Evolutionary conservation across 2,888 invertebrate species (phyloP).

Genomic region (Kryphioiulus occultus): DNA sequence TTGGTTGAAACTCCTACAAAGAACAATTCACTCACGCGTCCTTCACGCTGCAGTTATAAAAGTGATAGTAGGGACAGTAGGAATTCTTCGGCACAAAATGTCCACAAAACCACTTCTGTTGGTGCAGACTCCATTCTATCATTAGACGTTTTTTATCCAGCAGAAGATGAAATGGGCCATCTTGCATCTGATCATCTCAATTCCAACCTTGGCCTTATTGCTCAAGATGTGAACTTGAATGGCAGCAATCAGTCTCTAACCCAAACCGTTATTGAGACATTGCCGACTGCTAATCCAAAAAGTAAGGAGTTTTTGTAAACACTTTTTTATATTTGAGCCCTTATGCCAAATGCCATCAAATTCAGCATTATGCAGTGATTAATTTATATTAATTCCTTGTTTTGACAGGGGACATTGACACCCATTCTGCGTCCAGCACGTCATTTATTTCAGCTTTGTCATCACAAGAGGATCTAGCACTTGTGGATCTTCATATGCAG

Average conservation of each 20-base stretch:
- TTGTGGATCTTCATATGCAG: constrained; percentile 94
- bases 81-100: constrained; percentile 51
- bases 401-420: constrained; percentile 54
- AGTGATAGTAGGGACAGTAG: not conserved
- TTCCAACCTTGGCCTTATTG: not conserved
- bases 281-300: not conserved
- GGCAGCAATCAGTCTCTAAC: constrained; percentile 44
- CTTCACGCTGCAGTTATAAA: constrained; percentile 54
- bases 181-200: not conserved
- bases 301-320: not conserved
- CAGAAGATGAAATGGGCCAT: constrained; percentile 76
- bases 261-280: constrained; percentile 46
- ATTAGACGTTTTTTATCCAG: constrained; percentile 86
- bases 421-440: constrained; percentile 59
- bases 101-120: constrained; percentile 77
- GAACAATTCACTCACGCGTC: constrained; percentile 50
- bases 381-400: not conserved
- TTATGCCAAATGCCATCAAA: not conserved
- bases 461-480: constrained; percentile 89
- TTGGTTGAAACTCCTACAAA: constrained; percentile 43
- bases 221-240: not conserved
- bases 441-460: constrained; percentile 83
- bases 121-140: constrained; percentile 83
- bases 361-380: not conserved
- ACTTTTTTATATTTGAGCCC: not conserved